Conservation (phyloP, 2,888 invertebrate genomes). For the Andrena fulva region DNA sequence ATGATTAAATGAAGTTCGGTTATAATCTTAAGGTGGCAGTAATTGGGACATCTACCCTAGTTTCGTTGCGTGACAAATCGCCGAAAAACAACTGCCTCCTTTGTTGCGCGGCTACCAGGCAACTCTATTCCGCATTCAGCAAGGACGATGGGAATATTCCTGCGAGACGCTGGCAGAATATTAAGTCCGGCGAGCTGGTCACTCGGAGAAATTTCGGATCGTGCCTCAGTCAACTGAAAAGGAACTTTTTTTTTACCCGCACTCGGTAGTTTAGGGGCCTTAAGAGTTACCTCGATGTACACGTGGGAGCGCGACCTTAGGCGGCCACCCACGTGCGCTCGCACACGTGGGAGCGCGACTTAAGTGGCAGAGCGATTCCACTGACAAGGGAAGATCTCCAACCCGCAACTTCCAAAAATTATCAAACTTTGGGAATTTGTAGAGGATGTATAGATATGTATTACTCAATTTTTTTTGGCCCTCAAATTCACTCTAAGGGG, state of each 20-base stretch:
- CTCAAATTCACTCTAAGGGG: too few species aligned
- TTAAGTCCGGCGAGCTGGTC: constrained; percentile 2
- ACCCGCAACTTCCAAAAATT: too few species aligned
- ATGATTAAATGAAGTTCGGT: too few species aligned
- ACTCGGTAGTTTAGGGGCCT: too few species aligned
- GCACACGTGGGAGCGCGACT: too few species aligned
- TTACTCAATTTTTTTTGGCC: too few species aligned
- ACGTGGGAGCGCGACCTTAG: background rate
- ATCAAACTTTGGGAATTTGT: too few species aligned
- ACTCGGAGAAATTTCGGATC: background rate
- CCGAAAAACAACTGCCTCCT: background rate
- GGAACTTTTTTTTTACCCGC: background rate
- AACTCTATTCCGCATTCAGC: constrained; percentile 22
- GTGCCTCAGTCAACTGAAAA: background rate
- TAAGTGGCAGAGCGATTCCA: too few species aligned
- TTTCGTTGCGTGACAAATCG: background rate
- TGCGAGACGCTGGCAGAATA: constrained; percentile 27
- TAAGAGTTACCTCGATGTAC: background rate
- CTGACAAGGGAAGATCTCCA: too few species aligned
- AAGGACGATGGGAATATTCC: background rate
- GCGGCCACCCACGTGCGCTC: background rate
- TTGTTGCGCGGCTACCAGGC: background rate
- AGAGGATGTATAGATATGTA: too few species aligned
- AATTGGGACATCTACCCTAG: too few species aligned
- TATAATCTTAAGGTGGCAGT: too few species aligned